These are phyloP conservation scores for Dipodomys ordii DNA, from an alignment of 2,113 vertebrate genomes.

Conservation along the genomic window DNA sequence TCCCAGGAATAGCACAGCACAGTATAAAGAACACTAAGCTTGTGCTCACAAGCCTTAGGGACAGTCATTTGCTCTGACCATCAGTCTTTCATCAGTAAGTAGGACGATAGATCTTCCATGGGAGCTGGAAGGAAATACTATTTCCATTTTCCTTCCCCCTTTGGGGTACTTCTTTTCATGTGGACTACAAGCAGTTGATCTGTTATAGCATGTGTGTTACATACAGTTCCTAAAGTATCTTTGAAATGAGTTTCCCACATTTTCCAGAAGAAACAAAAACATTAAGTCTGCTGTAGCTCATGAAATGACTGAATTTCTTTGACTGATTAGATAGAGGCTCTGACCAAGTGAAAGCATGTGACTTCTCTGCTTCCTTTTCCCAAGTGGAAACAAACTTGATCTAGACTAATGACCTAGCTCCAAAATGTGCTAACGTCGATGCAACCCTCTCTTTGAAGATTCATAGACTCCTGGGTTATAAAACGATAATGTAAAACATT, in stretches of 20 bases:
- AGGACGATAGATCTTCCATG: neutral
- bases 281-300: neutral
- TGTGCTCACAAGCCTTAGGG: neutral
- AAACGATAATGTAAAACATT: neutral
- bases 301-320: neutral
- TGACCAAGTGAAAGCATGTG: neutral
- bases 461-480: neutral
- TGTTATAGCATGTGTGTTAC: neutral
- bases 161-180: neutral
- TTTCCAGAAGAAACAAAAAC: neutral
- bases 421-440: neutral
- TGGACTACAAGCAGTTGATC: neutral
- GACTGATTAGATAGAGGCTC: neutral
- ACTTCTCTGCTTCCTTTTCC: neutral
- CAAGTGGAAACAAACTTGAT: neutral
- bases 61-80: neutral
- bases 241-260: slow-evolving; percentile 4
- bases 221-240: neutral
- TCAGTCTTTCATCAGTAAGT: slow-evolving; percentile 8
- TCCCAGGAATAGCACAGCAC: neutral
- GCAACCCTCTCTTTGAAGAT: neutral
- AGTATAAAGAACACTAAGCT: neutral
- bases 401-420: neutral
- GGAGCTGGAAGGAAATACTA: neutral
- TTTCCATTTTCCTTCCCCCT: neutral